Evolutionary conservation across 2,797 vertebrate genomes (phyloP).

Genomic region (Alfaro cultratus): DNA sequence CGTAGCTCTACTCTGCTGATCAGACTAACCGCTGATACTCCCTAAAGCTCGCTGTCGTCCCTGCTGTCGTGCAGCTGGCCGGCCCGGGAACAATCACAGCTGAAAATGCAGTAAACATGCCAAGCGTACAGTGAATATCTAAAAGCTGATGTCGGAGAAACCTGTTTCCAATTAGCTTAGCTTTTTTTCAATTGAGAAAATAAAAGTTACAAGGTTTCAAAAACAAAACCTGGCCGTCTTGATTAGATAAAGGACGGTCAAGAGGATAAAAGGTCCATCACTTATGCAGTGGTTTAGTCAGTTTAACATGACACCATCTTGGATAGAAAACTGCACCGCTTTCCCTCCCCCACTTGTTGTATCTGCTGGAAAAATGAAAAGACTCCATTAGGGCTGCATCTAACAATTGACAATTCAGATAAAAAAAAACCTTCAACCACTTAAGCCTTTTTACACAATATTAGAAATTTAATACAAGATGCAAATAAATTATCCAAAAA

Average conservation of each 20-base stretch:
- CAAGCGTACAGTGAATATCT: conserved; percentile 26
- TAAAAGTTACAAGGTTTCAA: neutral
- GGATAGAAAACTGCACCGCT: neutral
- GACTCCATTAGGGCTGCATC: too few species aligned
- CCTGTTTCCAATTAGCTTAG: conserved; percentile 18
- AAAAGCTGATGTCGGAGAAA: conserved; percentile 20
- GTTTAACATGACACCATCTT: neutral
- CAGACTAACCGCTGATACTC: conserved; percentile 73
- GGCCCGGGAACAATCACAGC: conserved; percentile 55
- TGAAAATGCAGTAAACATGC: conserved; percentile 60
- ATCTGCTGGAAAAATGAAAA: neutral
- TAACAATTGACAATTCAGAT: too few species aligned
- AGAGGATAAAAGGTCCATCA: neutral
- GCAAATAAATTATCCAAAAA: too few species aligned
- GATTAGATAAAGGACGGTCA: neutral
- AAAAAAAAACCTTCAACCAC: neutral
- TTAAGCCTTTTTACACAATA: too few species aligned
- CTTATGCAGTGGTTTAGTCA: neutral
- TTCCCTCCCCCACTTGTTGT: neutral
- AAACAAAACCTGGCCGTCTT: neutral
- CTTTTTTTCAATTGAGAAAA: conserved; percentile 7
- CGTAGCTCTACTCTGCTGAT: conserved; percentile 71
- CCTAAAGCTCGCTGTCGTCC: conserved; percentile 70
- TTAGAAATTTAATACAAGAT: too few species aligned
- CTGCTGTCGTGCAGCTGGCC: conserved; percentile 75